Percentiles rank a stretch among this genome's conserved stretches.
Evolutionary conservation across 1,140 invertebrate species (phyloP).

Genomic region (Cotesia chilonis): DNA sequence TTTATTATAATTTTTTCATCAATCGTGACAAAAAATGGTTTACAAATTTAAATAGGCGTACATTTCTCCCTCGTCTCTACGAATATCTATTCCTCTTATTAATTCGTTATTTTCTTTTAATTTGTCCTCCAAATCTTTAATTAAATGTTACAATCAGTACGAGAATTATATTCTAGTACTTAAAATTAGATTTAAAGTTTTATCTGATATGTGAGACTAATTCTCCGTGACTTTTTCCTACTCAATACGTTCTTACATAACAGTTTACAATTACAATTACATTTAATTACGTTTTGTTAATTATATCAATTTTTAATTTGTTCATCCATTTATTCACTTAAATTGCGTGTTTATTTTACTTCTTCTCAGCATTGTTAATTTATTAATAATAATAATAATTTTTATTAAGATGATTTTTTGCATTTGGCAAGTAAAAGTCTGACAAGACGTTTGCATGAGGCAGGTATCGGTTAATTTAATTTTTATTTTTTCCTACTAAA

Average conservation of each 20-base stretch:
- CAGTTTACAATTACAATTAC: background rate
- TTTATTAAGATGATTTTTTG: conserved; percentile 28
- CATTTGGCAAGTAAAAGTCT: conserved; percentile 53
- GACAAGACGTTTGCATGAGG: conserved; percentile 46
- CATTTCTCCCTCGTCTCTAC: conserved; percentile 18
- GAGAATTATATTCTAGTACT: background rate
- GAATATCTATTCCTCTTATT: background rate
- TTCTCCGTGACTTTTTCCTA: conserved; percentile 23
- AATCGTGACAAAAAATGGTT: conserved; percentile 55
- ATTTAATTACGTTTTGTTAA: background rate
- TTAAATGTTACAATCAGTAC: background rate
- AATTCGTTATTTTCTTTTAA: background rate
- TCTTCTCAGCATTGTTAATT: conserved; percentile 32
- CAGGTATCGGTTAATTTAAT: conserved; percentile 45
- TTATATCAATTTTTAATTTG: conserved; percentile 6
- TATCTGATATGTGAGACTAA: conserved; percentile 40
- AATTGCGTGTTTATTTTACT: conserved; percentile 7
- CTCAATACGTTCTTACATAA: conserved; percentile 12
- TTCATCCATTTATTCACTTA: conserved; percentile 4
- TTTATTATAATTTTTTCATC: conserved; percentile 50
- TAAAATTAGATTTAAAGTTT: background rate
- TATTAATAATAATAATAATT: conserved; percentile 55
- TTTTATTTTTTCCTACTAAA: background rate
- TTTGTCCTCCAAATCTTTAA: background rate
- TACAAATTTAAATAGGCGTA: conserved; percentile 45